Conservation (phyloP, 1,140 invertebrate species). For the Drosophila insularis region DNA sequence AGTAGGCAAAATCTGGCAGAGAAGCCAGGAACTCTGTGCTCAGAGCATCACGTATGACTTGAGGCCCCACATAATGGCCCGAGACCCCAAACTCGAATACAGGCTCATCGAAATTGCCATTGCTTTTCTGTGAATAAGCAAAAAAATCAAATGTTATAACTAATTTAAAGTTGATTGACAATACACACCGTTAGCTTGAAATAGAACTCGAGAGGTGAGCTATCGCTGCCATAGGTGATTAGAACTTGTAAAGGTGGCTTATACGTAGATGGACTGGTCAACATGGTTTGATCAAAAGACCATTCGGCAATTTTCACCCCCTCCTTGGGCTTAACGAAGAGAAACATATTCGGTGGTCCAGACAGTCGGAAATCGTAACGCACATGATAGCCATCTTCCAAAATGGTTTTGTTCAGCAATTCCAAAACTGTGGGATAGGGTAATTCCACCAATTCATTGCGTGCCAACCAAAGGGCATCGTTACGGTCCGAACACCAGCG, state of each 20-base stretch:
- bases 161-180: neutral
- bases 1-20: slow-evolving; percentile 32
- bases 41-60: slow-evolving; percentile 31
- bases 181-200: slow-evolving; percentile 72
- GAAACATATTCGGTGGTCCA: slow-evolving; percentile 12
- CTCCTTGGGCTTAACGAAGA: neutral
- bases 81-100: slow-evolving; percentile 41
- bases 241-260: slow-evolving; percentile 86
- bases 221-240: slow-evolving; percentile 85
- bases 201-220: slow-evolving; percentile 84
- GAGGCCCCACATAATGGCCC: slow-evolving; percentile 38
- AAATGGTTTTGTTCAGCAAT: slow-evolving; percentile 47
- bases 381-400: slow-evolving; percentile 14
- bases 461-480: slow-evolving; percentile 50
- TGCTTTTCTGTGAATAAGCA: slow-evolving; percentile 82
- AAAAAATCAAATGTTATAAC: neutral
- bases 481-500: slow-evolving; percentile 39
- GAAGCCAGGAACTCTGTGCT: slow-evolving; percentile 12
- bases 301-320: neutral
- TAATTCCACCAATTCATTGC: slow-evolving; percentile 40
- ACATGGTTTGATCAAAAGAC: slow-evolving; percentile 56
- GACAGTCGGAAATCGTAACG: neutral
- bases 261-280: slow-evolving; percentile 85
- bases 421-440: slow-evolving; percentile 35
- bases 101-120: slow-evolving; percentile 43